phyloP scores from a whole-genome alignment of 2,113 vertebrate genomes.

The Laterallus jamaicensis region DNA sequence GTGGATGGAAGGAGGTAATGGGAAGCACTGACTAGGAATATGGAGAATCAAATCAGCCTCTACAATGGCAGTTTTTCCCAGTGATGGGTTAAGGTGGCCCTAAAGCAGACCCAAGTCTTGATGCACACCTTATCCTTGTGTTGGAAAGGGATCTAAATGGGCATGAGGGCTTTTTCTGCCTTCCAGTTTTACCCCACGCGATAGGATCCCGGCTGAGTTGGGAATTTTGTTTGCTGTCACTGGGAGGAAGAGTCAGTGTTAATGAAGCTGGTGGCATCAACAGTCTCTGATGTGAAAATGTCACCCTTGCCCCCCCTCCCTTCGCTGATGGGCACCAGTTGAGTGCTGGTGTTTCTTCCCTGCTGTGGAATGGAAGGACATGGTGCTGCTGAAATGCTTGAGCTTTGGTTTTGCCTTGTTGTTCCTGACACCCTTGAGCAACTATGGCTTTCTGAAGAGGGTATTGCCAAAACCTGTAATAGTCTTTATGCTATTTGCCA shows the following conservation, averaged over 20 bases:
- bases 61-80: not conserved
- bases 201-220: not conserved
- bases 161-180: not conserved
- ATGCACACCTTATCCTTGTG: not conserved
- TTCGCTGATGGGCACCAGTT: not conserved
- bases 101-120: not conserved
- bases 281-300: not conserved
- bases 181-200: not conserved
- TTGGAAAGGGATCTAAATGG: not conserved
- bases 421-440: not conserved
- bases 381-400: not conserved
- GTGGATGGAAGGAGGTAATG: too few relatives aligned
- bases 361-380: not conserved
- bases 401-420: not conserved
- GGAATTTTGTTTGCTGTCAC: not conserved
- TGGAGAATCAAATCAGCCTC: not conserved
- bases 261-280: not conserved
- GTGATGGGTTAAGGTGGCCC: not conserved
- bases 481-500: not conserved
- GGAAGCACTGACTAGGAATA: not conserved
- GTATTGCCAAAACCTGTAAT: not conserved
- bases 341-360: not conserved
- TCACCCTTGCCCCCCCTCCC: not conserved
- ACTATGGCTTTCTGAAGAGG: not conserved
- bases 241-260: not conserved